phyloP scores from a whole-genome alignment of 2,113 vertebrate genomes.

The Panthera tigris region DNA sequence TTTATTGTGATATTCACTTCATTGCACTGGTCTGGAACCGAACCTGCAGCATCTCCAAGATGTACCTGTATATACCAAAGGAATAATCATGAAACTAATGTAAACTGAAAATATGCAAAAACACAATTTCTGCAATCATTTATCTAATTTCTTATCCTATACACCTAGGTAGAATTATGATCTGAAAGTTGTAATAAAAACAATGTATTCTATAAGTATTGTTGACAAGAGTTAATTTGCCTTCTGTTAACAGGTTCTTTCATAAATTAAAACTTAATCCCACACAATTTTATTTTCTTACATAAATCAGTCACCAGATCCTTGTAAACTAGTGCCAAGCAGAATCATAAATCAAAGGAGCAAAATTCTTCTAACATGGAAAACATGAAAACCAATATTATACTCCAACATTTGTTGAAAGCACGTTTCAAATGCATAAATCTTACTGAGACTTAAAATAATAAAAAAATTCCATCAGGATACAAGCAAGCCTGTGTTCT shows the following conservation, averaged over 20 bases:
- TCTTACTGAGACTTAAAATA: neutral
- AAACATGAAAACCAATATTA: conserved; percentile 50
- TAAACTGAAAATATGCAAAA: conserved; percentile 10
- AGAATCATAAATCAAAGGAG: neutral
- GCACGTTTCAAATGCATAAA: conserved; percentile 17
- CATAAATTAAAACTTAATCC: conserved; percentile 67
- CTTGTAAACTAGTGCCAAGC: neutral
- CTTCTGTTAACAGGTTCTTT: conserved; percentile 24
- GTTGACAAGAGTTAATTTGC: neutral
- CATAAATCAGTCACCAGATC: neutral
- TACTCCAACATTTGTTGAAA: neutral
- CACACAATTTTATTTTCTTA: neutral
- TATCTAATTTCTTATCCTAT: neutral
- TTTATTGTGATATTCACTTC: neutral
- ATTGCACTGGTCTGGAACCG: neutral
- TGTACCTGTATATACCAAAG: neutral
- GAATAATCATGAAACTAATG: neutral
- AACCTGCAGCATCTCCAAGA: neutral
- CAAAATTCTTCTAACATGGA: neutral
- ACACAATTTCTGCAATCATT: neutral
- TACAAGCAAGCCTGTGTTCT: conserved; percentile 20
- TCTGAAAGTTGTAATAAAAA: conserved; percentile 35
- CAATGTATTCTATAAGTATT: conserved; percentile 3
- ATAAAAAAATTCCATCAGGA: neutral
- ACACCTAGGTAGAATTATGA: neutral